These are phyloP conservation scores for Acropternis orthonyx DNA, from an alignment of 2,797 vertebrate genomes.

Conservation along the genomic window DNA sequence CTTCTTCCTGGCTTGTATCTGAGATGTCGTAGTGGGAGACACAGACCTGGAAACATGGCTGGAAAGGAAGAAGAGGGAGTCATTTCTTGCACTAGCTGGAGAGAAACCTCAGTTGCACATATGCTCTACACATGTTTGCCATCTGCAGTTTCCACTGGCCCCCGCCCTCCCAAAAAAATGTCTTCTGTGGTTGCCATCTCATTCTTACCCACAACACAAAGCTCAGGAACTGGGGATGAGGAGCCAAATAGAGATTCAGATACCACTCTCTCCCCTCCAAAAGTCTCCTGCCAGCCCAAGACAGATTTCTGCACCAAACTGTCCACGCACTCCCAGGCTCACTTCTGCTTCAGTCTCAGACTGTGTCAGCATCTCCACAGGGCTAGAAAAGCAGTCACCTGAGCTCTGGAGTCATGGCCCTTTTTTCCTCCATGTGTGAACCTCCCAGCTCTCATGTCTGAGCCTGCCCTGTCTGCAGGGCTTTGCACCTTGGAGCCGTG, in stretches of 20 bases:
- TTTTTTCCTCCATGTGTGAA: background rate
- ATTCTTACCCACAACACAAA: conserved; percentile 30
- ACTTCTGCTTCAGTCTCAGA: background rate
- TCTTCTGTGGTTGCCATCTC: conserved; percentile 9
- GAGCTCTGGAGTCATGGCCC: background rate
- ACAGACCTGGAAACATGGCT: conserved; percentile 90
- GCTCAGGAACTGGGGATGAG: background rate
- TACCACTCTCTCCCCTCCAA: background rate
- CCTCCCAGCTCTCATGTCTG: background rate
- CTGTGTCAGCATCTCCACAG: rapidly evolving
- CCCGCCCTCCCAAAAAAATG: background rate
- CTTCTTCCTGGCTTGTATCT: conserved; percentile 93
- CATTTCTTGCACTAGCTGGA: background rate
- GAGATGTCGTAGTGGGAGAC: conserved; percentile 88
- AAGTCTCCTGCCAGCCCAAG: background rate
- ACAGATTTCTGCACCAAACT: background rate
- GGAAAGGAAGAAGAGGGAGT: conserved; percentile 57
- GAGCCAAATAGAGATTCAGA: background rate
- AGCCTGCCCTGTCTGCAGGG: conserved; percentile 38
- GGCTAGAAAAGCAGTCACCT: background rate
- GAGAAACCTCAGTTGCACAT: background rate
- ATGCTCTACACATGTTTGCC: conserved; percentile 1
- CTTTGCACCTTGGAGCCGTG: background rate
- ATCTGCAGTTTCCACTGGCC: background rate
- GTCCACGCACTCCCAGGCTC: background rate